These are phyloP conservation scores for Mormyrus hasselquistii DNA, from an alignment of 2,797 vertebrate species.

Conservation along the genomic window DNA sequence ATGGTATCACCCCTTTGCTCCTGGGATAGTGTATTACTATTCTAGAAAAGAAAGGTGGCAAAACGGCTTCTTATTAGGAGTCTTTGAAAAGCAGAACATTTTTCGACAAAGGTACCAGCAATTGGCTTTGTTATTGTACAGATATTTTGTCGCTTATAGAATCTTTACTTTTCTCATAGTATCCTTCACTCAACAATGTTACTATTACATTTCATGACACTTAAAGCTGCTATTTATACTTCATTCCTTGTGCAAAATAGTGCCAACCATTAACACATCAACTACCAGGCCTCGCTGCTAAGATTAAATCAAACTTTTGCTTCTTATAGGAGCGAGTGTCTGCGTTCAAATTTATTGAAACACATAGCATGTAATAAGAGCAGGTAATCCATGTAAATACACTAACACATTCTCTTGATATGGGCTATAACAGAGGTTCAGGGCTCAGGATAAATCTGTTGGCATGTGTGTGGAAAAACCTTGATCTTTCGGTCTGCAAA, in stretches of 20 bases:
- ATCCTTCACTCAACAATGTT: background rate
- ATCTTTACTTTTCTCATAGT: background rate
- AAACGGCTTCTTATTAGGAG: background rate
- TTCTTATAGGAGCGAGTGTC: background rate
- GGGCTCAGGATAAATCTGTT: background rate
- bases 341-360: background rate
- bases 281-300: background rate
- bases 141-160: background rate
- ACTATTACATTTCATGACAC: background rate
- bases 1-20: background rate
- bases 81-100: background rate
- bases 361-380: background rate
- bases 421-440: background rate
- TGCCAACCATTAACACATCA: background rate
- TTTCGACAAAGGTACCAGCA: background rate
- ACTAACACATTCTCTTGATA: background rate
- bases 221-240: background rate
- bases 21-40: background rate
- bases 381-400: background rate
- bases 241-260: background rate
- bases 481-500: background rate
- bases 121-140: background rate
- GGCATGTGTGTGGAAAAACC: background rate
- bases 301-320: background rate
- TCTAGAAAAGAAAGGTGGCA: background rate